These are phyloP conservation scores for Athalia rosae DNA, from an alignment of 2,888 invertebrate genomes.

Conservation along the genomic window DNA sequence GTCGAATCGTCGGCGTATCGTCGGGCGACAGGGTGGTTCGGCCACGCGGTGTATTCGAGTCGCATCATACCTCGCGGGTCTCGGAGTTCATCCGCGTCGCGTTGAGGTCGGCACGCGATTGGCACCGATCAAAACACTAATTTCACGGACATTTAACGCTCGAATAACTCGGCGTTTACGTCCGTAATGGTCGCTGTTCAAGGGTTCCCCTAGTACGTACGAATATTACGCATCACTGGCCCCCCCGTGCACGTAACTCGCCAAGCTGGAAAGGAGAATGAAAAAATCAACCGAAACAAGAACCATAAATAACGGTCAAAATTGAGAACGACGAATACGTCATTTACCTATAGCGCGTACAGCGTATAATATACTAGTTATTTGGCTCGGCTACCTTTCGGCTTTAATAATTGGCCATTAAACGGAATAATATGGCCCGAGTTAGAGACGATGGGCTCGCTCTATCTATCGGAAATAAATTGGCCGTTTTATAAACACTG, in stretches of 20 bases:
- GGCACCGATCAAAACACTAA: constrained; percentile 47
- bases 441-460: too few species aligned
- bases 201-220: constrained; percentile 7
- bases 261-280: background rate
- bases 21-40: too few species aligned
- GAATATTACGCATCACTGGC: constrained; percentile 29
- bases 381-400: constrained; percentile 16
- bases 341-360: background rate
- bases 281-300: background rate
- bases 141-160: constrained; percentile 47
- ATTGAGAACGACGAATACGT: background rate
- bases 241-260: background rate
- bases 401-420: constrained; percentile 30
- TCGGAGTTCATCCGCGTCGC: background rate
- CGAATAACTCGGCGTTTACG: constrained; percentile 18
- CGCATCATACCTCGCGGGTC: too few species aligned
- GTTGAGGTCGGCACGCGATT: constrained; percentile 7
- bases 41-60: too few species aligned
- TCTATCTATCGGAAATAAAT: too few species aligned
- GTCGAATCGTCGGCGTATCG: too few species aligned
- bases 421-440: background rate
- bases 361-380: background rate
- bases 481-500: too few species aligned
- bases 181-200: background rate
- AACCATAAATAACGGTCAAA: constrained; percentile 8